Evolutionary conservation across 2,113 vertebrate species (phyloP).

Genomic region (Callaeas wilsoni): DNA sequence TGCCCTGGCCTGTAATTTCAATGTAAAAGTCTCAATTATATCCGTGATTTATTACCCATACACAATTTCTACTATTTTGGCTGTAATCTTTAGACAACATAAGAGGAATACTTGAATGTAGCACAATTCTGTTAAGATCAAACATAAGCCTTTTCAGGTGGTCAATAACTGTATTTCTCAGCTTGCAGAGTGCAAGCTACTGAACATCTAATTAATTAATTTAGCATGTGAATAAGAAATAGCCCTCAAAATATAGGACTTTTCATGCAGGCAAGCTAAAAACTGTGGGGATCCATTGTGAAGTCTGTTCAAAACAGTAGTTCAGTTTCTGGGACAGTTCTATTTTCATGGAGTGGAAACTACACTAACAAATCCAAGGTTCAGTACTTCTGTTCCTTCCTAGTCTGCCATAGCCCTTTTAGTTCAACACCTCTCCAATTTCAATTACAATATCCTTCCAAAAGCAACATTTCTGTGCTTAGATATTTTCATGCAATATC

Average conservation of each 20-base stretch:
- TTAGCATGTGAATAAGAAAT: background rate
- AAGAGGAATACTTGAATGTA: background rate
- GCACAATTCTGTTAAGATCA: background rate
- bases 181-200: background rate
- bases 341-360: constrained; percentile 19
- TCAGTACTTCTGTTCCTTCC: background rate
- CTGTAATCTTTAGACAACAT: background rate
- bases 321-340: background rate
- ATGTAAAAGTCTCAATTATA: background rate
- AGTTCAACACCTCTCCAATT: background rate
- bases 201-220: background rate
- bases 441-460: background rate
- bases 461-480: constrained; percentile 1
- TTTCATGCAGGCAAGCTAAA: background rate
- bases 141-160: background rate
- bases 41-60: background rate
- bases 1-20: background rate
- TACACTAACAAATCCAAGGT: background rate
- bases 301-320: constrained; percentile 25
- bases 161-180: background rate
- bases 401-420: background rate
- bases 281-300: background rate
- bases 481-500: background rate
- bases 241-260: background rate
- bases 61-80: background rate